Evolutionary conservation across 2,888 invertebrate genomes (phyloP).

Genomic region (Himalopsyche japonica): DNA sequence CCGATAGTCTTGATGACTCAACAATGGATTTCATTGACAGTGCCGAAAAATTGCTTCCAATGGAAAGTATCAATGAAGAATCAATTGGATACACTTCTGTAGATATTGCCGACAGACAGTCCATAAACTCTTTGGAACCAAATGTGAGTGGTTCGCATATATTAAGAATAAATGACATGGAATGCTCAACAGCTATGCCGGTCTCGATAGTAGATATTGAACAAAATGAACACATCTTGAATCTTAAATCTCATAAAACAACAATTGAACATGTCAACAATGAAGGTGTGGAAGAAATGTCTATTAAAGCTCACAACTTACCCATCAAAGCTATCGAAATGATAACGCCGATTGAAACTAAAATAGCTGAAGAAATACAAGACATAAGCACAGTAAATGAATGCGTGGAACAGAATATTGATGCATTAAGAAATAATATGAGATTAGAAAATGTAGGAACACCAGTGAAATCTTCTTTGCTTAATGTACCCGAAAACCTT

Average conservation of each 20-base stretch:
- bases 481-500: conserved; percentile 53
- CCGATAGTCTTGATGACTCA: conserved; percentile 48
- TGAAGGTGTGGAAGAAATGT: neutral
- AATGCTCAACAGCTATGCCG: conserved; percentile 44
- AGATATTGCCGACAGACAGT: conserved; percentile 49
- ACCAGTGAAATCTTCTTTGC: conserved; percentile 43
- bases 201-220: neutral
- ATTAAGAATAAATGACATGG: conserved; percentile 55
- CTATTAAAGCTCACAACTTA: neutral
- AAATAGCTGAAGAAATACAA: conserved; percentile 28
- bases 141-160: conserved; percentile 60
- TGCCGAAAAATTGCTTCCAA: conserved; percentile 40
- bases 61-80: conserved; percentile 44
- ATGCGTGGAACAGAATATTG: conserved; percentile 44
- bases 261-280: neutral
- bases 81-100: neutral
- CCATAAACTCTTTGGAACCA: conserved; percentile 59
- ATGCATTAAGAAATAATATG: neutral
- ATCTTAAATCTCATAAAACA: neutral
- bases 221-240: conserved; percentile 17
- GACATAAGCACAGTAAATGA: conserved; percentile 25
- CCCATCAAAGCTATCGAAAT: conserved; percentile 38
- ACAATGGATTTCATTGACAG: conserved; percentile 45
- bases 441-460: conserved; percentile 30
- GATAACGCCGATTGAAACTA: conserved; percentile 28